These are phyloP conservation scores for Phalacrocorax carbo DNA, from an alignment of 2,113 vertebrate species.

Conservation along the genomic window DNA sequence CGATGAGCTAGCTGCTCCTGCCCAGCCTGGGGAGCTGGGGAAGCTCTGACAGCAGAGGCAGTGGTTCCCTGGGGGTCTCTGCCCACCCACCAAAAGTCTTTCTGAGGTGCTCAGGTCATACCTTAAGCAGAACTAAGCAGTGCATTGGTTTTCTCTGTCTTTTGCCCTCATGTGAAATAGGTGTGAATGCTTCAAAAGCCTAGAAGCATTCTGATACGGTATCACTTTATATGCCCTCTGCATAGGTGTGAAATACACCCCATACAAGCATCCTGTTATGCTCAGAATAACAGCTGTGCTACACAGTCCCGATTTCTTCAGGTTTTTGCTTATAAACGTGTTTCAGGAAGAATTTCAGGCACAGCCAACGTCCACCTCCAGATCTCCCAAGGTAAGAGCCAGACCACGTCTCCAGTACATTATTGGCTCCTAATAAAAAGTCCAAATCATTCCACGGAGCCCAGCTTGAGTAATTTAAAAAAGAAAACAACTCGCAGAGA, in stretches of 20 bases:
- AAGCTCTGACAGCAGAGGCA: not conserved
- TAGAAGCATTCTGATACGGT: not conserved
- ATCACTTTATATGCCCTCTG: rapidly evolving
- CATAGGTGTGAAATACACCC: not conserved
- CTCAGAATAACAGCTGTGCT: not conserved
- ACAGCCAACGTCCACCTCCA: not conserved
- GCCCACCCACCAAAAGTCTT: not conserved
- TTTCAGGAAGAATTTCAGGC: not conserved
- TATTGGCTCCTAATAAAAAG: not conserved
- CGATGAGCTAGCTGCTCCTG: not conserved
- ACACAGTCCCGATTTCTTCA: rapidly evolving
- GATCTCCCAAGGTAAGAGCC: not conserved
- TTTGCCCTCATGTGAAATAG: not conserved
- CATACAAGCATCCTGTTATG: not conserved
- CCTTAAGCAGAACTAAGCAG: not conserved
- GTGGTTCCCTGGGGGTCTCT: not conserved
- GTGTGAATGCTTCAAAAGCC: not conserved
- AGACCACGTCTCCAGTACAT: not conserved
- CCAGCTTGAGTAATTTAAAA: constrained; percentile 18
- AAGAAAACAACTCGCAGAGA: not conserved
- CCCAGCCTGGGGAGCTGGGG: not conserved
- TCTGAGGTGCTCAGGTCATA: not conserved
- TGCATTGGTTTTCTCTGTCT: not conserved
- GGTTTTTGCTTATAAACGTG: not conserved
- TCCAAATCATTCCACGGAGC: not conserved